Evolutionary conservation across 2,113 vertebrate species (phyloP), one percentile per base, ranked within the genome.

Genomic region (Pomatorhinus ruficollis): DNA sequence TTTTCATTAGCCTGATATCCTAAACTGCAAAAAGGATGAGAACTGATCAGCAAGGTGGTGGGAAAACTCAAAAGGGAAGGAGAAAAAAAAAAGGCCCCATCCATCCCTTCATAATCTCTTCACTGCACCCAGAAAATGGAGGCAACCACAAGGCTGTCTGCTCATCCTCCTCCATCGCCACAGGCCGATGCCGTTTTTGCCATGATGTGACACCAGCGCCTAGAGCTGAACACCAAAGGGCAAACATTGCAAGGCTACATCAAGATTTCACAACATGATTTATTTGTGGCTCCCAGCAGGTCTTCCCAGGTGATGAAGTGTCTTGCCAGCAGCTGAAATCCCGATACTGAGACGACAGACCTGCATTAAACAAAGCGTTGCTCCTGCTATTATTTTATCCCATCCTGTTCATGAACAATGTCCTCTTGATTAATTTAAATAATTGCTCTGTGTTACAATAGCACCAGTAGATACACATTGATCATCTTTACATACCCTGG

Each of bases 371-470:
- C 50, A 87, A 92, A 89, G 56, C 1, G 0, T 3, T 2, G 2
- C 35, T 70, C 45, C 66, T 40, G 40, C 56, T 88, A 59, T 50
- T 80, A 59, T 84, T 87, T 91, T 82, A 60, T 54, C 78, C 35
- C 5, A 5, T 17, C 11, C 53, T 56, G 63, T 25, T 56, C 59
- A 94, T 37, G 15, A 77, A 76, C 3, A 1, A 69, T 31, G 65
- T 83, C 45, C 60, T 72, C 86, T 95, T 69, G 72, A 63, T 90
- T 91, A 54, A 91, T 76, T 89, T 83, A 85, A 96, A 91, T 87
- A 80, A 85, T 76, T 84, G 25, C 16, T 92, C 68, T 8, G 2
- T 39, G 49, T 86, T 83, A 90, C 42, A 92, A 56, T 1, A 87
- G 83, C 79, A 84, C 44, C 49, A 56, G 60, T 24, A 84, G 83